phyloP scores from a whole-genome alignment of 2,797 vertebrate species.

The Ambastaia sidthimunki region DNA sequence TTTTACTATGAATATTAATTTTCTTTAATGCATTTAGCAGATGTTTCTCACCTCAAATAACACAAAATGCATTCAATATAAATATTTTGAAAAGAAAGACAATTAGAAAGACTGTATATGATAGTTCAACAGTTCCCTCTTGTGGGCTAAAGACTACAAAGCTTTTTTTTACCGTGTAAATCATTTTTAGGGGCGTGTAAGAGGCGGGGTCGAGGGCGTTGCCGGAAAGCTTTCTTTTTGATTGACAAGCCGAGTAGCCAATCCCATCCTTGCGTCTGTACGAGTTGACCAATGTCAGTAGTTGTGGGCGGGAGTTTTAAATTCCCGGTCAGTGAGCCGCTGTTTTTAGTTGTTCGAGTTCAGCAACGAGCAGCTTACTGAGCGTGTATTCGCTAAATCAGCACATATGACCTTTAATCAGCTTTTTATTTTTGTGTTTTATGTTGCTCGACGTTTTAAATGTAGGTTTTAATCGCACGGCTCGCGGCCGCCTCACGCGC shows the following conservation, averaged over 20 bases:
- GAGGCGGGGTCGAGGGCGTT: conserved; percentile 19
- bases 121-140: neutral
- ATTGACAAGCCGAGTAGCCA: conserved; percentile 46
- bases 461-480: conserved; percentile 24
- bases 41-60: no score
- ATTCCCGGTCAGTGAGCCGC: conserved; percentile 66
- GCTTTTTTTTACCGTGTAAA: neutral
- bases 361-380: conserved; percentile 37
- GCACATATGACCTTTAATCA: neutral
- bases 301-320: conserved; percentile 58
- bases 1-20: no score
- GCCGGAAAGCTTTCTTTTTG: conserved; percentile 3
- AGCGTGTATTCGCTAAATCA: neutral
- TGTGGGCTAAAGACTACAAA: conserved; percentile 7
- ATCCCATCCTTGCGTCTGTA: neutral
- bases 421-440: neutral
- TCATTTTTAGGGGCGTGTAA: neutral
- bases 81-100: no score
- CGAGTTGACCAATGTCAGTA: conserved; percentile 49
- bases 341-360: conserved; percentile 57
- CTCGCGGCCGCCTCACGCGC: conserved; percentile 4
- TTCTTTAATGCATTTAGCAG: no score
- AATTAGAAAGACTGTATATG: no score
- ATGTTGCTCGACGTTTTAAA: conserved; percentile 30
- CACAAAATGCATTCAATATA: no score